These are phyloP conservation scores for Sander vitreus DNA, from an alignment of 2,113 vertebrate genomes.

Conservation along the genomic window DNA sequence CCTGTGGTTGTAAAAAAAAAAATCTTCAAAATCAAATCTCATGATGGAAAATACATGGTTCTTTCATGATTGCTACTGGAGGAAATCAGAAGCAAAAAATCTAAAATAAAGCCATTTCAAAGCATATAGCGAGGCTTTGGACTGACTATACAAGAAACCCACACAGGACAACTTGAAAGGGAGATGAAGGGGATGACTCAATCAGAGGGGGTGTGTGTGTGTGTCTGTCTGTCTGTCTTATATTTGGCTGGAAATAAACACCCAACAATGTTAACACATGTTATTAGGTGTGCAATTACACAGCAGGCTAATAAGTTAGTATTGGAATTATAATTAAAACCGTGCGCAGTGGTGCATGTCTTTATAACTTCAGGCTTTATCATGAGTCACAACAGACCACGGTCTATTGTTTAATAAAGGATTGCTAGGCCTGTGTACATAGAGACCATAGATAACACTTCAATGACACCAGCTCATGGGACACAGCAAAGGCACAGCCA, in stretches of 20 bases:
- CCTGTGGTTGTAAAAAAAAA: constrained; percentile 45
- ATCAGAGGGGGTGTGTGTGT: constrained; percentile 23
- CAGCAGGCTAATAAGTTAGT: constrained; percentile 62
- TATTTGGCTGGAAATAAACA: constrained; percentile 50
- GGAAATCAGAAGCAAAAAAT: constrained; percentile 56
- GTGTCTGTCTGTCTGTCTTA: constrained; percentile 10
- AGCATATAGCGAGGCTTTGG: constrained; percentile 53
- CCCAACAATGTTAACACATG: constrained; percentile 51
- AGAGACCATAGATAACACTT: constrained; percentile 50
- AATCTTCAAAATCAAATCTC: constrained; percentile 51
- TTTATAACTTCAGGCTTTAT: constrained; percentile 71
- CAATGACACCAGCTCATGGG: constrained; percentile 46
- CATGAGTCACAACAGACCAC: constrained; percentile 54
- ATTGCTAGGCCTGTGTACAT: constrained; percentile 37
- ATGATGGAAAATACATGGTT: constrained; percentile 44
- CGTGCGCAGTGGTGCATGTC: constrained; percentile 53
- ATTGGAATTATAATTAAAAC: constrained; percentile 70
- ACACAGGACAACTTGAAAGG: constrained; percentile 69
- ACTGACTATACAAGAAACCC: constrained; percentile 59
- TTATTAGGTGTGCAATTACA: constrained; percentile 59
- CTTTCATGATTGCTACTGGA: constrained; percentile 44
- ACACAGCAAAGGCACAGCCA: background rate
- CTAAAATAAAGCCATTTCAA: constrained; percentile 68
- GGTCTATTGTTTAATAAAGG: constrained; percentile 63
- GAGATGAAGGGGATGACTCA: constrained; percentile 77